These are phyloP conservation scores for Elmis aenea DNA, from an alignment of 2,888 invertebrate species.

Conservation along the genomic window DNA sequence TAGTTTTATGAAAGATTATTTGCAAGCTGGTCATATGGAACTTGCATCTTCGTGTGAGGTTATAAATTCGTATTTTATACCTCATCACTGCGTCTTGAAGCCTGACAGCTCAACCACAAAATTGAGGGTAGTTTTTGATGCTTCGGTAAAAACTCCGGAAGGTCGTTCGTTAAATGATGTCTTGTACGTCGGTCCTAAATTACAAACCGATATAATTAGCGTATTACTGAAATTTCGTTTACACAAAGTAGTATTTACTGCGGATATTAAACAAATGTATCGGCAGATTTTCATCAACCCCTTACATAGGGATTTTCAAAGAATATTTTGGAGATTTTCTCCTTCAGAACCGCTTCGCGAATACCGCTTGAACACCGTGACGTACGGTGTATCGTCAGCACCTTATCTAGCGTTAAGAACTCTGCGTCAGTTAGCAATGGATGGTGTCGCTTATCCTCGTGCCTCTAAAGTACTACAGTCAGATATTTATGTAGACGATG, in stretches of 20 bases:
- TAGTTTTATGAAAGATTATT: constrained; percentile 24
- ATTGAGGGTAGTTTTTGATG: no score
- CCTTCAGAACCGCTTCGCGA: no score
- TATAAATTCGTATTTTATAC: constrained; percentile 14
- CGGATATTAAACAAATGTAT: constrained; percentile 12
- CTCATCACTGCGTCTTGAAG: constrained; percentile 21
- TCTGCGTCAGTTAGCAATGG: constrained; percentile 14
- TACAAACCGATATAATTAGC: constrained; percentile 14
- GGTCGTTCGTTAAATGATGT: constrained; percentile 12
- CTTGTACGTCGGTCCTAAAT: constrained; percentile 10
- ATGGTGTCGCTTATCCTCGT: constrained; percentile 10
- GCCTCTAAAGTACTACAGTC: constrained; percentile 13
- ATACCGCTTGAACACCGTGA: no score
- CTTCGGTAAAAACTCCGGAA: constrained; percentile 3
- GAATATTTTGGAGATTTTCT: constrained; percentile 9
- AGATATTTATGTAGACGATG: constrained; percentile 24
- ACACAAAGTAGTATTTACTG: constrained; percentile 3
- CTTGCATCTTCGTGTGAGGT: no score
- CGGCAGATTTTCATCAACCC: constrained; percentile 8
- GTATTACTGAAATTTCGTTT: constrained; percentile 6
- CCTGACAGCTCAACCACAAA: no score
- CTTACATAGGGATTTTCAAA: constrained; percentile 5
- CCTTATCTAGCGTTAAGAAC: constrained; percentile 15
- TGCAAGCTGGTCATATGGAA: constrained; percentile 21
- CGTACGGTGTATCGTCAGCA: no score